These are phyloP conservation scores for Gnathonemus longibarbis DNA, from an alignment of 2,113 vertebrate genomes.

Conservation along the genomic window DNA sequence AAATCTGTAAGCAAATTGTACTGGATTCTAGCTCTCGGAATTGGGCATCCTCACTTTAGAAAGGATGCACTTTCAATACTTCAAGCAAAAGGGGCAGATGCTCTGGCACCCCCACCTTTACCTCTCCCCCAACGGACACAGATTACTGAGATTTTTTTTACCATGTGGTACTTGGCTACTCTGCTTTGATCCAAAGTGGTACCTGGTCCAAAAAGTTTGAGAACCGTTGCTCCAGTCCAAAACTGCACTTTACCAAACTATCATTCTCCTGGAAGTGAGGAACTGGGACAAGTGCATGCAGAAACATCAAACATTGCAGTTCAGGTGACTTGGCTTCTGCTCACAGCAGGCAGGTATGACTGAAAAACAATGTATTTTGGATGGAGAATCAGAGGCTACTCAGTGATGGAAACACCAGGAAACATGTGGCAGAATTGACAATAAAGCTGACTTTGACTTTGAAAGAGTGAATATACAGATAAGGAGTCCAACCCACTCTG, in stretches of 20 bases:
- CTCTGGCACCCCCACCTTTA: no score
- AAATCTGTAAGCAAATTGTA: not conserved
- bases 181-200: not conserved
- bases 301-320: not conserved
- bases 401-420: no score
- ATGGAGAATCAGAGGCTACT: no score
- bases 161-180: not conserved
- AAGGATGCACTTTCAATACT: not conserved
- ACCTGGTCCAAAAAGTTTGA: not conserved
- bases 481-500: not conserved
- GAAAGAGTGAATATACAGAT: no score
- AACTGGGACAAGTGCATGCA: not conserved
- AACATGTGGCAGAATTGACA: no score
- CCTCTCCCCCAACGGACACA: not conserved
- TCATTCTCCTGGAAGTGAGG: not conserved
- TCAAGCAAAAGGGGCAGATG: not conserved
- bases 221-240: not conserved
- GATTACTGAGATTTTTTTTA: not conserved
- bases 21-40: not conserved
- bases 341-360: no score
- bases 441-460: no score
- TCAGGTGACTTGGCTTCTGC: not conserved
- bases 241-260: not conserved
- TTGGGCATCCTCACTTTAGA: not conserved
- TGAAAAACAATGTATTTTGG: no score